Conservation (phyloP, 1,140 invertebrate species). For the Tachypleus tridentatus region DNA sequence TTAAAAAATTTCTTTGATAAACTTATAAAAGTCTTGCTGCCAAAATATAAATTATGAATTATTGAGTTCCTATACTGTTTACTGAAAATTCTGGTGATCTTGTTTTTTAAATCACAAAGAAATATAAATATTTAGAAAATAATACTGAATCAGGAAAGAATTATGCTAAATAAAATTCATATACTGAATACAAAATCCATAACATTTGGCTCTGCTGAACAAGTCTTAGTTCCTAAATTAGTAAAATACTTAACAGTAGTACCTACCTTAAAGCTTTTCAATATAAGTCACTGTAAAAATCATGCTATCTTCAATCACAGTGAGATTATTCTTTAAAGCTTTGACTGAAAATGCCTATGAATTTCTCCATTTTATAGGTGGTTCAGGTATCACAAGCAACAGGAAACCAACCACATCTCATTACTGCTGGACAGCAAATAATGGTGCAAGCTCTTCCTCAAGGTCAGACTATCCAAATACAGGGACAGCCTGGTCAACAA, state of each 20-base stretch:
- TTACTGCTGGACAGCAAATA: slow-evolving; percentile 34
- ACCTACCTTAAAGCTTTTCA: background rate
- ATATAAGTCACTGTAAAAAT: background rate
- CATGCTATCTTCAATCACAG: background rate
- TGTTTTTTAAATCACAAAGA: too few species aligned
- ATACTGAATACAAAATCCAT: background rate
- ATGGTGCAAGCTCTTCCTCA: slow-evolving; percentile 34
- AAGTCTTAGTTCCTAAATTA: background rate
- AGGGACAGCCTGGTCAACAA: slow-evolving; percentile 41
- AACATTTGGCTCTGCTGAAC: background rate
- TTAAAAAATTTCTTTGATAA: too few species aligned
- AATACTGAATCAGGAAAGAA: too few species aligned
- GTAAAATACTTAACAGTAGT: background rate
- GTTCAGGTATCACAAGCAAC: slow-evolving; percentile 36
- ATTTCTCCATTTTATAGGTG: slow-evolving; percentile 5
- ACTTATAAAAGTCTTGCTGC: too few species aligned
- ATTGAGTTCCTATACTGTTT: too few species aligned
- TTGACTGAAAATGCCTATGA: background rate
- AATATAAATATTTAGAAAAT: too few species aligned
- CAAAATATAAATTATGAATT: too few species aligned
- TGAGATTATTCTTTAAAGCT: background rate
- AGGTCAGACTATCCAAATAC: slow-evolving; percentile 48
- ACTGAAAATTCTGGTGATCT: too few species aligned
- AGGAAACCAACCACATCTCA: slow-evolving; percentile 28
- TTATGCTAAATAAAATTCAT: too few species aligned